These are phyloP conservation scores for Enteromius afrohamiltoni DNA, from an alignment of 2,797 vertebrate genomes.

Conservation along the genomic window DNA sequence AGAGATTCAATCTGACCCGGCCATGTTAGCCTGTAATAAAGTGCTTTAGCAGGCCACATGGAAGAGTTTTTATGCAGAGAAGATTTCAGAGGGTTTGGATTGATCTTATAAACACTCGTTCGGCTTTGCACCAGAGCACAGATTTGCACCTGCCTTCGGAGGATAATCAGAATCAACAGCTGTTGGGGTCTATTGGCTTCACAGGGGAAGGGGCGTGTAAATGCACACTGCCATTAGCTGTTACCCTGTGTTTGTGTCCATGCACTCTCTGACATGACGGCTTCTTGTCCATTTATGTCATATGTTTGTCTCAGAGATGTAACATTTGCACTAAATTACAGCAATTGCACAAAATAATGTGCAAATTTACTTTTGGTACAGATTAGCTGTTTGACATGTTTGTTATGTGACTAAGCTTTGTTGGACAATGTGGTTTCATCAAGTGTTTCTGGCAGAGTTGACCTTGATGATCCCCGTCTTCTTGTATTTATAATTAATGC, in stretches of 20 bases:
- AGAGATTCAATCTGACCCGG: slow-evolving; percentile 50
- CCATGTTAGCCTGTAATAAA: slow-evolving; percentile 52
- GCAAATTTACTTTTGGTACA: neutral
- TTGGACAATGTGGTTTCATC: neutral
- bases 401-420: neutral
- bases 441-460: neutral
- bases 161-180: slow-evolving; percentile 48
- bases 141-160: slow-evolving; percentile 52
- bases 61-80: slow-evolving; percentile 19
- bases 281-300: slow-evolving; percentile 1
- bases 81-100: slow-evolving; percentile 49
- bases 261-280: neutral
- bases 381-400: neutral
- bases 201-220: slow-evolving; percentile 33
- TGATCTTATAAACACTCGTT: slow-evolving; percentile 50
- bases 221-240: slow-evolving; percentile 24
- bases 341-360: neutral
- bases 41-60: slow-evolving; percentile 24
- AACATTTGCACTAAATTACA: neutral
- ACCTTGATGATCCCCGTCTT: neutral
- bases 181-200: slow-evolving; percentile 41
- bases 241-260: slow-evolving; percentile 3
- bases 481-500: neutral
- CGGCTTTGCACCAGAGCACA: slow-evolving; percentile 47
- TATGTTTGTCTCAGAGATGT: neutral